Conservation (phyloP, 2,888 invertebrate species). For the Xanthorhoe spadicearia region DNA sequence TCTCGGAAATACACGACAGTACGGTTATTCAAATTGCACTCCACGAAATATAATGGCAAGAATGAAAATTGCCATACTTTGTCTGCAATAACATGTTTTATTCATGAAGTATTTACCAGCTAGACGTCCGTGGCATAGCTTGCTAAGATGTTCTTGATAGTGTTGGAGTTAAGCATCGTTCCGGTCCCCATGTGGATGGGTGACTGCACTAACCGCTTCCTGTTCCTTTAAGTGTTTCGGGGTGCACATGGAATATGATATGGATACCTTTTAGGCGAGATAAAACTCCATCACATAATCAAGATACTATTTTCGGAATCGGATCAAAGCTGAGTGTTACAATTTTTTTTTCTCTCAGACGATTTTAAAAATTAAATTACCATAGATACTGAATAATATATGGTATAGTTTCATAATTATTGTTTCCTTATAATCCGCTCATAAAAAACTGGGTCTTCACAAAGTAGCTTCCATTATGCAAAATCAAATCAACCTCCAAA, state of each 20-base stretch:
- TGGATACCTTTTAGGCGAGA: too few species aligned
- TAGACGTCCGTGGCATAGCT: background rate
- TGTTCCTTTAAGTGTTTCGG: too few species aligned
- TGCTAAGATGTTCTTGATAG: background rate
- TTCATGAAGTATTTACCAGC: slow-evolving; percentile 11
- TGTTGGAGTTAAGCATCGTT: too few species aligned
- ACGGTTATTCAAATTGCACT: slow-evolving; percentile 29
- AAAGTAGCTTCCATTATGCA: slow-evolving; percentile 10
- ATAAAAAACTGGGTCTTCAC: background rate
- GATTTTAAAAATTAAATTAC: background rate
- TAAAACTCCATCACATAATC: too few species aligned
- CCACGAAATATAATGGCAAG: slow-evolving; percentile 18
- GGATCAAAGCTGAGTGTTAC: too few species aligned
- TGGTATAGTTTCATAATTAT: too few species aligned
- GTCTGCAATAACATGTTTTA: slow-evolving; percentile 23
- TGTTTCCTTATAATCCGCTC: background rate
- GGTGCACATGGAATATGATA: too few species aligned
- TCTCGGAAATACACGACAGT: slow-evolving; percentile 10
- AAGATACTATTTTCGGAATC: too few species aligned
- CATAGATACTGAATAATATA: too few species aligned
- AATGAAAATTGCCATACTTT: slow-evolving; percentile 27
- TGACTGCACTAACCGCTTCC: too few species aligned
- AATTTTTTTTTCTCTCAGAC: too few species aligned
- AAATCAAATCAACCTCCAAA: slow-evolving; percentile 14
- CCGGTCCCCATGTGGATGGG: too few species aligned